Base-by-base conservation (phyloP, 1,140 invertebrate genomes). In the Trichonephila clavata region DNA sequence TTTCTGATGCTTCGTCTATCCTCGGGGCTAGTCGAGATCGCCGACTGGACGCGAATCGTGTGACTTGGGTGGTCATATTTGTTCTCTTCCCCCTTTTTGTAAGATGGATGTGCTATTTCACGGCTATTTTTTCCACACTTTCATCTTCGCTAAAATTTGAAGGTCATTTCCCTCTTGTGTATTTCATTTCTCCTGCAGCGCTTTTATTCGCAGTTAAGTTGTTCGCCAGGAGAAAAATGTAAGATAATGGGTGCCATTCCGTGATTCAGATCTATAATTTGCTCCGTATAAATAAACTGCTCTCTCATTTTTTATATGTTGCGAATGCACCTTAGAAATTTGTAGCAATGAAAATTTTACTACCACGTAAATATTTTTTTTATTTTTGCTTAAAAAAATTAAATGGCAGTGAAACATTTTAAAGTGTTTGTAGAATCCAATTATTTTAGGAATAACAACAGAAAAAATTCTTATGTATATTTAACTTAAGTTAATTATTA, bases 41-140 rank as follows among this genome's bases (percentile, higher is more conserved):
- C 24, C 80, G 65, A 68, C 65, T 68, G 65, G 65, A 68, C 24
- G 65, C 65, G 91, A 86, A 39, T 63, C 87, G 24, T 39, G 59
- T 59, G 81, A 84, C 91, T 86, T 92, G 91, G 91, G 91, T 92
- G 91, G 91, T 20, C 91, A 77, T 59, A 86, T 71, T 92, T 81
- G 8, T 32, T 39, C 43, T 81, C 24, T 59, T 10, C 16, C 60
- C n/a, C 60, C 60, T 21, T 8, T 32, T 24, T 50, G 50, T 59
- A 63, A 86, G 61, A 86, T 57, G 60, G 61, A 61, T 92, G 81
- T 27, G 60, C 27, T 32, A 50, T 92, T 86, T 92, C 81, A 86
- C 57, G 65, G 91, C 6, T 92, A 63, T 86, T 92, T 86, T 92
- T 50, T 77, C 5, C 39, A 20, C 80, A n/a, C 90, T 65, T 86